Evolutionary conservation across 2,888 invertebrate species (phyloP).

Genomic region (Lamellibrachia satsuma): DNA sequence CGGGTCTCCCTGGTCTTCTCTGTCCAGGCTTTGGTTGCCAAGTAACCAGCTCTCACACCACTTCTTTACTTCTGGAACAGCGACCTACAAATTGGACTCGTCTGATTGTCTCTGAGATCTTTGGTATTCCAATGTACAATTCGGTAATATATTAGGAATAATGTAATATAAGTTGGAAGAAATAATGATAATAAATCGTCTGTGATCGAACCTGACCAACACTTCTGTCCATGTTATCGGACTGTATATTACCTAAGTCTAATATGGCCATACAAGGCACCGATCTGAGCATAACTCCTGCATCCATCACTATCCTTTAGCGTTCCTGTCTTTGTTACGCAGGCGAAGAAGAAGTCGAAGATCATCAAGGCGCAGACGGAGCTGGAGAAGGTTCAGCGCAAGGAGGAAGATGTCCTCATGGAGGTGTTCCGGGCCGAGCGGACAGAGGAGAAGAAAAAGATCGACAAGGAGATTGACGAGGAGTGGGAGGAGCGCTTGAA

Average conservation of each 20-base stretch:
- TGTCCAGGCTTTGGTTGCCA: no score
- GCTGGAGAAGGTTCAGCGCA: conserved; percentile 57
- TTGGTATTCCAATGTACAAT: no score
- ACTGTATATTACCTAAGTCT: neutral
- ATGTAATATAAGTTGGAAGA: no score
- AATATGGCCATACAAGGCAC: neutral
- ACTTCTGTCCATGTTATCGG: neutral
- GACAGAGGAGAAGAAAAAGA: neutral
- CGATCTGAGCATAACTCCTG: neutral
- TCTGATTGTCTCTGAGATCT: no score
- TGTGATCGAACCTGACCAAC: neutral
- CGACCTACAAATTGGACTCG: no score
- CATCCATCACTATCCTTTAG: neutral
- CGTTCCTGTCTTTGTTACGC: neutral
- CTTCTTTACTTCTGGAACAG: no score
- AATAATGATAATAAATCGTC: neutral
- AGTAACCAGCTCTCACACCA: no score
- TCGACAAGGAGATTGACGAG: conserved; percentile 21
- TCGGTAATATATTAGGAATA: no score
- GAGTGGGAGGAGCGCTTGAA: conserved; percentile 22
- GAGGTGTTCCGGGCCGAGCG: conserved; percentile 54
- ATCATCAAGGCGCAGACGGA: conserved; percentile 62
- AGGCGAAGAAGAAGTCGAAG: conserved; percentile 34
- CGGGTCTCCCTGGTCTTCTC: no score
- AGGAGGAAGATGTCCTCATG: conserved; percentile 61